Evolutionary conservation across 2,797 vertebrate species (phyloP).

Genomic region (Coccyzus lansbergi): DNA sequence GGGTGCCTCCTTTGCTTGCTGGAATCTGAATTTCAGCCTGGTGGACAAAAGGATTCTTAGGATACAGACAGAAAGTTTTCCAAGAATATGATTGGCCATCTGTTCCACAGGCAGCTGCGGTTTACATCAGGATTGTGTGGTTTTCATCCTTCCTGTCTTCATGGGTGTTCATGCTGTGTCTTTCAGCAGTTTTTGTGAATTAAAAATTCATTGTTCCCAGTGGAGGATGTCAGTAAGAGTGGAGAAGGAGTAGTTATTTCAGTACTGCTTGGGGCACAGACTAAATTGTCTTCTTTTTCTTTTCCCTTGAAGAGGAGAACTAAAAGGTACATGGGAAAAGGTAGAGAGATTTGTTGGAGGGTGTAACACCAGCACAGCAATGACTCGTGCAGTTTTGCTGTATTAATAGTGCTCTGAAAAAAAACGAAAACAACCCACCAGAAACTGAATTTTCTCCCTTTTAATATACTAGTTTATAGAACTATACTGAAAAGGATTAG

Average conservation of each 20-base stretch:
- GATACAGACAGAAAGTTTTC: not conserved
- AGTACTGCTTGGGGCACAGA: not conserved
- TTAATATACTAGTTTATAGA: not conserved
- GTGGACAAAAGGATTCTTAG: not conserved
- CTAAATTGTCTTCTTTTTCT: not conserved
- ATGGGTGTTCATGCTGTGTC: not conserved
- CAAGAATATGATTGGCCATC: not conserved
- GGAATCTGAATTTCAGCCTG: not conserved
- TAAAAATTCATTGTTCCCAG: not conserved
- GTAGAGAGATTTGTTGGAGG: not conserved
- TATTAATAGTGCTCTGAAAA: not conserved
- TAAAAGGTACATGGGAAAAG: not conserved
- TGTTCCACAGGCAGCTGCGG: not conserved
- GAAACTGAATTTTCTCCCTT: not conserved
- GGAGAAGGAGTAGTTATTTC: not conserved
- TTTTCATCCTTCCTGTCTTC: not conserved
- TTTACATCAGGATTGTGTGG: not conserved
- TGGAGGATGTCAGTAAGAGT: not conserved
- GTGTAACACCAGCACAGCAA: not conserved
- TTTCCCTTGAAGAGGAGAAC: not conserved
- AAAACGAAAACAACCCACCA: not conserved
- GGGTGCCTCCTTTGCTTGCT: not conserved
- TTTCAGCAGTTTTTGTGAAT: not conserved
- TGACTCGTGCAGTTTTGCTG: not conserved
- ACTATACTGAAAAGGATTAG: not conserved